Base-by-base conservation (phyloP, 1,140 invertebrate genomes). In the Pseudomyrmex dendroicus region DNA sequence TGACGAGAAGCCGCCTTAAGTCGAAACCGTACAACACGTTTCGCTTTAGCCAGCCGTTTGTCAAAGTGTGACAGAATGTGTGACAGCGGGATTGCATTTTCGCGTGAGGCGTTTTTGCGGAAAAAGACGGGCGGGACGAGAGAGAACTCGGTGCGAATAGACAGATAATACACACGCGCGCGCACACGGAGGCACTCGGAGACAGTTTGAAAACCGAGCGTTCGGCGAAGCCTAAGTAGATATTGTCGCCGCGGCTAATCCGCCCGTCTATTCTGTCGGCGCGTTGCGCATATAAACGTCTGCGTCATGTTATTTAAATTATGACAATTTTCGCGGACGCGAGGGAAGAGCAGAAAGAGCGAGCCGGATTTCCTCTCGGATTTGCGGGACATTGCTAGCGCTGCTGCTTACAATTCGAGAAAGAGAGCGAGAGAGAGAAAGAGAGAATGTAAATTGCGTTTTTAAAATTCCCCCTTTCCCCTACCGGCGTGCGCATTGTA, bases 41-140 rank as follows among this genome's bases (percentile, higher is more conserved):
- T 48, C 54, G 66, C 76, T 1, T 50, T 73, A 73, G 20, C 50
- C 76, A 54, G 56, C 17, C 56, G 80, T 76, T 83, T 86, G 67
- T 86, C 84, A 86, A 86, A 86, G 63, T 35, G 70, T 67, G 77
- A 61, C 20, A 67, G 84, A 86, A 86, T 86, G 86, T 86, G 57
- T 83, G 84, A 80, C 46, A 70, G 54, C 70, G 70, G 64, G 76
- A 80, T 63, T 56, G 70, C 84, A 73, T 83, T 86, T 86, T 74
- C 64, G 76, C 77, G 59, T n/a, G 62, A 52, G 15, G 35, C 20
- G 25, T 68, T 20, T 20, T 46, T 44, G 68, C 56, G 56, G 76
- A 80, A 80, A 80, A 80, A 80, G 66, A 44, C 76, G 17, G 35
- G 20, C 20, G 52, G 56, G 44, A 64, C 12, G 17, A 50, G 20